Evolutionary conservation across 2,797 vertebrate species (phyloP), one percentile per base, ranked within the genome.

Genomic region (Lycodopsis pacificus): DNA sequence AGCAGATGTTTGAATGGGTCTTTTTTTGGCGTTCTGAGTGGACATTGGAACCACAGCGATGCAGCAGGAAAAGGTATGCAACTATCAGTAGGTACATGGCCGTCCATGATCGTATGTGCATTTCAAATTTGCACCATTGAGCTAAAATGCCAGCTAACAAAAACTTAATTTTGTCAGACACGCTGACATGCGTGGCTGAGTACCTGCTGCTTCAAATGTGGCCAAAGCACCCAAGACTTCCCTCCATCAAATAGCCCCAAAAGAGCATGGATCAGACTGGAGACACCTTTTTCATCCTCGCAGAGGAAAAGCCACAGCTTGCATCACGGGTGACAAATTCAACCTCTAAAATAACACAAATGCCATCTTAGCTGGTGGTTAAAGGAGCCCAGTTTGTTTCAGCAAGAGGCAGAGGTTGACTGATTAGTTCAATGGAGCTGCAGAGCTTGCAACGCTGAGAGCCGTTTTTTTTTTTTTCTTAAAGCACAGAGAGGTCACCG

Each of bases 401-500:
- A 36, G 12, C 10, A 1, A 1, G 27, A 4, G 20, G 6, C 36
- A 0, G 20, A 53, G 38, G 5, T 30, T 44, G 59, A 49, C 14
- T 13, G 63, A 66, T 54, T 14, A 9, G 17, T 64, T 49, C 1
- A 34, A n/a, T 13, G 7, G 9, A 17, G 58, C 51, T 42, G 9
- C 2, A 7, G 8, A 20, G 54, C 36, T 40, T 69, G 15, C 25
- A 71, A 74, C 19, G 64, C 61, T 62, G 32, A 22, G 36, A 40
- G 65, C 22, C 22, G 5, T 48, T 34, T 53, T 53, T 56, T 25
- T 25, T 34, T 53, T 53, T 56, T 34, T 53, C 48, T 56, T 30
- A 7, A 3, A 51, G 51, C 62, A n/a, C 20, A 12, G 27, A 15
- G 59, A 68, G 86, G 73, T 83, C 71, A 64, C 19, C 22, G 65